Percentiles rank a stretch among this genome's conserved stretches.
Conservation (phyloP, 1,140 invertebrate genomes). For the Leptinotarsa undecemlineata region DNA sequence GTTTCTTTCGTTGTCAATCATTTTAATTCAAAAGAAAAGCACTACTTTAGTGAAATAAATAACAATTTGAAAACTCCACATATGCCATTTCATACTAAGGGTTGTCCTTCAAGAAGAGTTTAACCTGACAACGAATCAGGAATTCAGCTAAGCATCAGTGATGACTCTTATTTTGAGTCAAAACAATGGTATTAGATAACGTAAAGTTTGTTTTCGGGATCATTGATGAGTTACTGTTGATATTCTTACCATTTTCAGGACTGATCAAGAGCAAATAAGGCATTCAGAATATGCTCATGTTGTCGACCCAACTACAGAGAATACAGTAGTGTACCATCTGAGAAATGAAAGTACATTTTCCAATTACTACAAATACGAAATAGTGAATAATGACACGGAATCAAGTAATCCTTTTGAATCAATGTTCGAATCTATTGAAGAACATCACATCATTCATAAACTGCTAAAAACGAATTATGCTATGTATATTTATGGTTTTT, state of each 20-base stretch:
- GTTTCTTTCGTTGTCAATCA: no score
- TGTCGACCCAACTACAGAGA: background rate
- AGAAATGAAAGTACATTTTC: background rate
- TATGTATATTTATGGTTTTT: constrained; percentile 54
- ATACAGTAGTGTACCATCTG: background rate
- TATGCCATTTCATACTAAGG: no score
- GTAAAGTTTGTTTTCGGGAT: no score
- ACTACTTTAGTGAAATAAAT: no score
- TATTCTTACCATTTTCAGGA: constrained; percentile 34
- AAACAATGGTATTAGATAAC: no score
- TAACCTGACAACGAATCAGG: no score
- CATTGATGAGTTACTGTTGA: no score
- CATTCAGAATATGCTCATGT: background rate
- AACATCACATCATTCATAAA: constrained; percentile 25
- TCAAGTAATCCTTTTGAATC: background rate
- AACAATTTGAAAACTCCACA: no score
- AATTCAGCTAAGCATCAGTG: no score
- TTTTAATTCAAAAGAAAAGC: no score
- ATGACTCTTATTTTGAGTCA: no score
- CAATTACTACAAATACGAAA: background rate
- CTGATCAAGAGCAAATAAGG: constrained; percentile 42
- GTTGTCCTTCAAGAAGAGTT: no score
- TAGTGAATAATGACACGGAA: background rate
- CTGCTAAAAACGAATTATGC: constrained; percentile 42
- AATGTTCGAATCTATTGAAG: constrained; percentile 33